Base-by-base conservation (phyloP, 2,888 invertebrate genomes). In the Amphipyra berbera region DNA sequence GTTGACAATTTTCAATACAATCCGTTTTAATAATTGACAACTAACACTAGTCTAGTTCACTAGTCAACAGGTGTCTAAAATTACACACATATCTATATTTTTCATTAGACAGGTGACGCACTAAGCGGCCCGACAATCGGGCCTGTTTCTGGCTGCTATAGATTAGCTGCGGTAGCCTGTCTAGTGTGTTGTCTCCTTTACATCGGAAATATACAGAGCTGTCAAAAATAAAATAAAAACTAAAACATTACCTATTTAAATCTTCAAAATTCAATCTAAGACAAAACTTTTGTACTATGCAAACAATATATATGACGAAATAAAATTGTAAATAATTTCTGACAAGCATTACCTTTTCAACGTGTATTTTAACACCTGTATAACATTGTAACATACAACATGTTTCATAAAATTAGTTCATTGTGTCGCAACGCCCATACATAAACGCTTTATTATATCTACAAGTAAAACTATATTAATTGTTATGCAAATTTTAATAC, bases 351-450 rank as follows among this genome's bases (percentile, higher is more conserved):
- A 53, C 67, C 35, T 53, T 50, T n/a, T 40, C 48, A 53, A 60
- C 35, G 35, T 53, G 30, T 74, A 77, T 81, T 78, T 76, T 57
- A 78, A 76, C 84, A 83, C 78, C 69, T 82, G 84, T 78, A 44
- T 57, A 27, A 50, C 54, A 62, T 63, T 59, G 68, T 68, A 67
- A 77, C 57, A 74, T 30, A 30, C 6, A 61, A 21, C 21, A 63
- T 70, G 71, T 84, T 82, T 80, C 79, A 81, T 86, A 85, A 86
- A 89, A 78, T 89, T 88, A 85, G 87, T 85, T 79, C 73, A 82
- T 86, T 88, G 82, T 89, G 81, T 86, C 70, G 73, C 78, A 85
- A 85, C 75, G 79, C 73, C 76, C 80, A 74, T 76, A 78, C 67
- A 79, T 78, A 82, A 81, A 81, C 69, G 71, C 72, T 77, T 63